These are phyloP conservation scores for Neolamprologus tretocephalus DNA, from an alignment of 2,113 vertebrate genomes.

Conservation along the genomic window DNA sequence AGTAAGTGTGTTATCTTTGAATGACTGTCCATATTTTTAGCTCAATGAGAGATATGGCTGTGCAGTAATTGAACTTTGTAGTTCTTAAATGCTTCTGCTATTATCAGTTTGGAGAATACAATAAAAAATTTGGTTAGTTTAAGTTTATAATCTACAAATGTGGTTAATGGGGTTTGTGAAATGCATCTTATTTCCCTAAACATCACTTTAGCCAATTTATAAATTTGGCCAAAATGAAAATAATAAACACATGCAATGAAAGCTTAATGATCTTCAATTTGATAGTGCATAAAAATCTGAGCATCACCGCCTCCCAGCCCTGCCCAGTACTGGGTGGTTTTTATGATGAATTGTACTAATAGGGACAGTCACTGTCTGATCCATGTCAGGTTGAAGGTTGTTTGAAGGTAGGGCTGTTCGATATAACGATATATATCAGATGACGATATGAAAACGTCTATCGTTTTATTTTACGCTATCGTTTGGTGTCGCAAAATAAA, in stretches of 20 bases:
- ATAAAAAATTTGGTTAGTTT: neutral
- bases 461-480: fast-evolving
- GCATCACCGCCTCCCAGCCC: neutral
- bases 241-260: neutral
- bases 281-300: neutral
- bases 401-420: neutral
- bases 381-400: neutral
- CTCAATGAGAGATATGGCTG: neutral
- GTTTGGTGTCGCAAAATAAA: neutral
- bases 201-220: neutral
- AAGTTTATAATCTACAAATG: neutral
- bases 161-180: neutral
- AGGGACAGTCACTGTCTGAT: neutral
- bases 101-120: neutral
- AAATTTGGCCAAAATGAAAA: neutral
- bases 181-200: neutral
- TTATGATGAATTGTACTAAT: neutral
- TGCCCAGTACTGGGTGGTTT: neutral
- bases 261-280: neutral
- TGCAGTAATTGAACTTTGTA: neutral
- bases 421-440: neutral
- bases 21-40: neutral
- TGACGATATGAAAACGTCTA: neutral
- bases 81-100: neutral
- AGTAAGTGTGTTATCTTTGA: neutral